A percentile compares a stretch with the other conserved stretches of the same genome.
phyloP scores from a whole-genome alignment of 1,140 invertebrate genomes.

The Alviniconcha marisindica region DNA sequence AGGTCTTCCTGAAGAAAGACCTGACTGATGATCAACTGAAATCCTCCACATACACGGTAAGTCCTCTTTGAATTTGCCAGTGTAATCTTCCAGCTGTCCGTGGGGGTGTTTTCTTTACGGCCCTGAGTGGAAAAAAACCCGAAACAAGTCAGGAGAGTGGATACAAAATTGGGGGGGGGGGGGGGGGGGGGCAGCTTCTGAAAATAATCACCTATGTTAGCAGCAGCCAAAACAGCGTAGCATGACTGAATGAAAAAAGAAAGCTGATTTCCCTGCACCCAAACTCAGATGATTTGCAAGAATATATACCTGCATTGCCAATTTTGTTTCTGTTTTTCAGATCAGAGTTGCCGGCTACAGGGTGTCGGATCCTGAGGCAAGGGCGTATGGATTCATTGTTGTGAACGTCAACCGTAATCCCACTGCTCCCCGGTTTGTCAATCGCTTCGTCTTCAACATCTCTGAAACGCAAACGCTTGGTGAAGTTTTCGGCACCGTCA shows the following conservation, averaged over 20 bases:
- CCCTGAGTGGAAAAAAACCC: no score
- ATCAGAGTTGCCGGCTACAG: slow-evolving; percentile 50
- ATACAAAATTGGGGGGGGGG: no score
- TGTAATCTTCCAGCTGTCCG: background rate
- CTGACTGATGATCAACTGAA: slow-evolving; percentile 36
- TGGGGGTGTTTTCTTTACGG: background rate
- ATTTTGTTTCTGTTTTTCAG: no score
- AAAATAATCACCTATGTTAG: no score
- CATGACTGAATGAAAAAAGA: no score
- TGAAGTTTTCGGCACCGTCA: slow-evolving; percentile 43
- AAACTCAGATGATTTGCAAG: no score
- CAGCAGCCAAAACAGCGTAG: no score
- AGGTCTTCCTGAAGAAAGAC: slow-evolving; percentile 42
- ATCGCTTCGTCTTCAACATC: slow-evolving; percentile 87
- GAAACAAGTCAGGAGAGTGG: no score
- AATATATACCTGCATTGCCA: no score
- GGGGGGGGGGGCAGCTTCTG: no score
- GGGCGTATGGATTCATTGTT: slow-evolving; percentile 77
- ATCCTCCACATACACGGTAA: slow-evolving; percentile 40
- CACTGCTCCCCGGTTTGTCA: slow-evolving; percentile 82
- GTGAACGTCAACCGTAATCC: slow-evolving; percentile 89
- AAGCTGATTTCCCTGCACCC: no score
- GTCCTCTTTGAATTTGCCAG: slow-evolving; percentile 10
- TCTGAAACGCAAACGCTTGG: slow-evolving; percentile 83
- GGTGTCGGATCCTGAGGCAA: slow-evolving; percentile 86